phyloP scores from a whole-genome alignment of 2,888 invertebrate species.

The Erebia aethiops region DNA sequence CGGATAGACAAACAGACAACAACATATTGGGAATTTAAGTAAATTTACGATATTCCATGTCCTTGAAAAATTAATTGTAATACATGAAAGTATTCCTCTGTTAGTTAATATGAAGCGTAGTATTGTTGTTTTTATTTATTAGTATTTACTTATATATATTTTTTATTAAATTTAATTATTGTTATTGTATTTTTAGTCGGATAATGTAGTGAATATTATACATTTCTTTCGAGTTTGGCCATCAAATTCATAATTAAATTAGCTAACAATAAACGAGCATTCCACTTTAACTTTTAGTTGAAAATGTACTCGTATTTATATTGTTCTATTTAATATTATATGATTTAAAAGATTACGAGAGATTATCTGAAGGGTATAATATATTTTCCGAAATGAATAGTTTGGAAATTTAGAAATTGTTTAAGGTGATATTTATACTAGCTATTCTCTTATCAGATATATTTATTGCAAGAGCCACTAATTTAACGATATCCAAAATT shows the following conservation, averaged over 20 bases:
- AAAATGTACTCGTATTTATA: background rate
- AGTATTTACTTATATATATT: background rate
- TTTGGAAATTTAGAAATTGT: slow-evolving; percentile 12
- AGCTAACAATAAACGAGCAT: slow-evolving; percentile 1
- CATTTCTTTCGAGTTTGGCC: background rate
- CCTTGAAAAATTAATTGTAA: background rate
- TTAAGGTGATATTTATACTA: slow-evolving; percentile 1
- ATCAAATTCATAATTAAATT: background rate
- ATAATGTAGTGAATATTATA: background rate
- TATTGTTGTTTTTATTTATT: background rate
- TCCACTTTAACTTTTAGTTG: slow-evolving; percentile 3
- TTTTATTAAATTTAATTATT: background rate
- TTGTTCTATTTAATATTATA: background rate
- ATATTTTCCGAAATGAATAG: slow-evolving; percentile 5
- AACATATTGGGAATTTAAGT: background rate
- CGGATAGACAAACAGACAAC: too few relatives aligned
- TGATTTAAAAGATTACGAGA: background rate
- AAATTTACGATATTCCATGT: background rate
- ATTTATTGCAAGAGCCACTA: slow-evolving; percentile 4
- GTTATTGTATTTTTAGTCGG: background rate
- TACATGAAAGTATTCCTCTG: slow-evolving; percentile 11
- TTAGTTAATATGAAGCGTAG: background rate
- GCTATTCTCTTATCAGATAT: slow-evolving; percentile 5
- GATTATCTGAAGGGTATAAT: slow-evolving; percentile 9
- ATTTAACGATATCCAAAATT: background rate